phyloP scores from a whole-genome alignment of 1,140 invertebrate genomes.

The Nasonia giraulti region DNA sequence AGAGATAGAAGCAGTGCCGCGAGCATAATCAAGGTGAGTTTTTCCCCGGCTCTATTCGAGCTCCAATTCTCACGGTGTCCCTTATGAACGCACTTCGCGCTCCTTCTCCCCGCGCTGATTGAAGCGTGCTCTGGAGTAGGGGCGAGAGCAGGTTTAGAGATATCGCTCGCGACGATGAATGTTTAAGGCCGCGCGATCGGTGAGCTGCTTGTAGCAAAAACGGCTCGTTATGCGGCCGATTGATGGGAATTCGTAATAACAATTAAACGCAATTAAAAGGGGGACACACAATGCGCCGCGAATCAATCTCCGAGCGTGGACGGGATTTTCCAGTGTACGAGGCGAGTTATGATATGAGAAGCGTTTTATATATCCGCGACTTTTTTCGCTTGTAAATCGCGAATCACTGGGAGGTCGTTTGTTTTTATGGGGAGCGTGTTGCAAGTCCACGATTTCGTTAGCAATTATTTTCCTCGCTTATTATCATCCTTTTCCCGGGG shows the following conservation, averaged over 20 bases:
- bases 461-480: background rate
- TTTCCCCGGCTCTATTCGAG: conserved; percentile 9
- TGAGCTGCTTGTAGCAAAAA: background rate
- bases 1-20: background rate
- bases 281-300: background rate
- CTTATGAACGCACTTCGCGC: background rate
- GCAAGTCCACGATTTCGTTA: background rate
- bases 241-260: conserved; percentile 32
- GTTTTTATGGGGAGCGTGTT: conserved; percentile 4
- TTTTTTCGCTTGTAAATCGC: background rate
- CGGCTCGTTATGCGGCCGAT: conserved; percentile 14
- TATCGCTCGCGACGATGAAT: background rate
- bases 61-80: conserved; percentile 41
- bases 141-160: background rate
- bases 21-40: conserved; percentile 40
- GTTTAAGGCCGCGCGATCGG: background rate
- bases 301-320: conserved; percentile 16
- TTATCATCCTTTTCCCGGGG: background rate
- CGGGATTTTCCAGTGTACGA: background rate
- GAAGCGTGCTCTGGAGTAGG: background rate
- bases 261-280: conserved; percentile 36
- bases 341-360: conserved; percentile 31
- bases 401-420: background rate
- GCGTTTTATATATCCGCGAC: background rate
- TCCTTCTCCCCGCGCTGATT: background rate